Percentiles rank a stretch among this genome's conserved stretches.
phyloP scores from a whole-genome alignment of 2,888 invertebrate genomes.

The Apamea crenata region DNA sequence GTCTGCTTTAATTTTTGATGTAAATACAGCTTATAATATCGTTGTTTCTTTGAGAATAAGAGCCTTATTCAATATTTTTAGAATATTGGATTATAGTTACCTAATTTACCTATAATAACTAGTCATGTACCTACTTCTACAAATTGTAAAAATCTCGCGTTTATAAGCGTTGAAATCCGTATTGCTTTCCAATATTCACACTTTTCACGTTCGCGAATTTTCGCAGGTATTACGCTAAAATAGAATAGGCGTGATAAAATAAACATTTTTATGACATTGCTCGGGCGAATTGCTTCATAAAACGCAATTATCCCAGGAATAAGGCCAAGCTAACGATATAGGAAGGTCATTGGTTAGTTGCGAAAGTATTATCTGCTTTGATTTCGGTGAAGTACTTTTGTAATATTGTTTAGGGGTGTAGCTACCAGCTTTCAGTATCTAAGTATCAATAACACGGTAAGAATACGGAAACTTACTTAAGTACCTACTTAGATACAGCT shows the following conservation, averaged over 20 bases:
- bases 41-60: conserved; percentile 1
- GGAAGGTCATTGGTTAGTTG: conserved; percentile 64
- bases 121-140: neutral
- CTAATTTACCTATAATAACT: neutral
- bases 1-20: neutral
- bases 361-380: conserved; percentile 57
- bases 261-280: conserved; percentile 85
- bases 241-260: conserved; percentile 83
- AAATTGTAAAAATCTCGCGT: conserved; percentile 13
- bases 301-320: conserved; percentile 85
- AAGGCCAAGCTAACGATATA: conserved; percentile 72
- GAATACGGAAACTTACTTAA: neutral
- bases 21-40: neutral
- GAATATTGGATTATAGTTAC: neutral
- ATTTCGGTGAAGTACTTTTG: conserved; percentile 45
- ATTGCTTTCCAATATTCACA: conserved; percentile 48
- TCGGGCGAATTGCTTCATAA: conserved; percentile 85
- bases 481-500: neutral
- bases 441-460: neutral
- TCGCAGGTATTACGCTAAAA: conserved; percentile 80
- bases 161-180: conserved; percentile 46
- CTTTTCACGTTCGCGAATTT: conserved; percentile 71
- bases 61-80: neutral
- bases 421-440: neutral
- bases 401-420: conserved; percentile 12